These are phyloP conservation scores for Pluvianellus socialis DNA, from an alignment of 2,113 vertebrate species.

Conservation along the genomic window DNA sequence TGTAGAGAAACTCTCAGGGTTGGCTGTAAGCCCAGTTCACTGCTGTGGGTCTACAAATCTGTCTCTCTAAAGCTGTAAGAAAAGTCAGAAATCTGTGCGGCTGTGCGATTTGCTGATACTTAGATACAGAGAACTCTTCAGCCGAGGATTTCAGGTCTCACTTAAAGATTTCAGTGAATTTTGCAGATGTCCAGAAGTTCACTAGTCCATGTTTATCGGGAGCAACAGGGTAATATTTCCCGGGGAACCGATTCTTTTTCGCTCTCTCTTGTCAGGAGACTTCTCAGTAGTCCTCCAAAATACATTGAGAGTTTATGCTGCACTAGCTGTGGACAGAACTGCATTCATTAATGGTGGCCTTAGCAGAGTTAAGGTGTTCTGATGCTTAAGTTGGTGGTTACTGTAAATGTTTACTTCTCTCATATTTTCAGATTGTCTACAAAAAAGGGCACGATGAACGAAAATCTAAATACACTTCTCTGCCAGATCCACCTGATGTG, in stretches of 20 bases:
- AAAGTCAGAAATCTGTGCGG: not conserved
- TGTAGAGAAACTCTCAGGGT: not conserved
- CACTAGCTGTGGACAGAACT: not conserved
- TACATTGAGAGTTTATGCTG: not conserved
- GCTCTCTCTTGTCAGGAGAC: not conserved
- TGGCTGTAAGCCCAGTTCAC: not conserved
- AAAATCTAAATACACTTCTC: conserved; percentile 86
- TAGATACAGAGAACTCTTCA: not conserved
- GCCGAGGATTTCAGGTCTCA: fast-evolving
- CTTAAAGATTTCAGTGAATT: not conserved
- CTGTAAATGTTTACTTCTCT: not conserved
- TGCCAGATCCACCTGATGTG: conserved; percentile 89
- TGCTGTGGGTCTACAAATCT: not conserved
- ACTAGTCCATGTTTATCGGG: not conserved
- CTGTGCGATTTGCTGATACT: not conserved
- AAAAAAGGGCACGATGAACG: conserved; percentile 90
- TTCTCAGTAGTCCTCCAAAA: not conserved
- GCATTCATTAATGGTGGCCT: fast-evolving
- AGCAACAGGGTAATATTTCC: not conserved
- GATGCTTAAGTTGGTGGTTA: not conserved
- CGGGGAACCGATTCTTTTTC: not conserved
- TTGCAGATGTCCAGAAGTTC: not conserved
- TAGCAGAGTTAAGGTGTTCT: not conserved
- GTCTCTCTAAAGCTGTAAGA: not conserved
- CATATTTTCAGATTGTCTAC: conserved; percentile 83